Base-by-base conservation (phyloP, 1,140 invertebrate species). In the Drosophila parabipectinata region DNA sequence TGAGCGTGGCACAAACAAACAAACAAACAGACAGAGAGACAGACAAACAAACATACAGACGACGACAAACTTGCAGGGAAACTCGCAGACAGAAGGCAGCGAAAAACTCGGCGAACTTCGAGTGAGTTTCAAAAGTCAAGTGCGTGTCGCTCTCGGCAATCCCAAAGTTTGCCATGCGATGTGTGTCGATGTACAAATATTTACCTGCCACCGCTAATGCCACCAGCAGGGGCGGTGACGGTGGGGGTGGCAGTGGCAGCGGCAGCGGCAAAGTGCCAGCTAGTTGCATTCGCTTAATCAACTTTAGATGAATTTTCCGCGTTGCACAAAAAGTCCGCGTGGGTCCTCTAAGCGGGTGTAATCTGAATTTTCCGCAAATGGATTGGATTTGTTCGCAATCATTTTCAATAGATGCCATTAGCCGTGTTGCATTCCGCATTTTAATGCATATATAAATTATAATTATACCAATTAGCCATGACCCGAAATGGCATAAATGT, bases 41-140 rank as follows among this genome's bases (percentile, higher is more conserved):
- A 15, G 5, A 18, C 41, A n/a, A 50, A 34, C 58, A 28, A 45
- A 21, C 56, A 60, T 48, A 58, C 48, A 50, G 45, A 60, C 51
- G 41, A 55, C 28, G 50, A 69, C 56, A 78, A 54, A 66, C 63
- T 67, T 44, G 60, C 60, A 69, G 64, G 44, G 44, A 48, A 41
- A 69, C 66, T 69, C 30, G 34, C 45, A 66, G 60, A 79, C 47
- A 61, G 45, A 68, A 71, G 32, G 41, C 45, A 53, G 34, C 55
- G 53, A 68, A 52, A 44, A 60, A 58, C 67, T 66, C 48, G 61
- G 67, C 59, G 63, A 67, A 75, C 77, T 87, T 87, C 59, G 72
- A 87, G 82, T 88, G 83, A 87, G 82, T 88, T 87, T 87, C 78
- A 78, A 82, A 87, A 87, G 82, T 87, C 82, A 87, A 87, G 82